Conservation (phyloP, 1,140 invertebrate genomes). For the Drosophila virilis region DNA sequence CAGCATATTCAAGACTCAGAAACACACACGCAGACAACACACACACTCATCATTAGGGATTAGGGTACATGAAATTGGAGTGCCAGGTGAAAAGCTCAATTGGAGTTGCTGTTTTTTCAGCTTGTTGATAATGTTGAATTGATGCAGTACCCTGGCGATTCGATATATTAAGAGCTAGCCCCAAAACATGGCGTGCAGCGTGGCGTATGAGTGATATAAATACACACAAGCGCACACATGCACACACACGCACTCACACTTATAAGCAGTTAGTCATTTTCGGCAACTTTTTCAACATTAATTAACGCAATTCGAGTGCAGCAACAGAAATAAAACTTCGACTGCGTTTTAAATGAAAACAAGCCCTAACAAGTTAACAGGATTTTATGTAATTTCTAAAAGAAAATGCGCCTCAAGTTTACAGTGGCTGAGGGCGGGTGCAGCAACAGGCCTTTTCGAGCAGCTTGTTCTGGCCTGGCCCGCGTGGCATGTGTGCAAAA, state of each 20-base stretch:
- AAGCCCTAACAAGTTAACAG: conserved; percentile 65
- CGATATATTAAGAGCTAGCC: conserved; percentile 53
- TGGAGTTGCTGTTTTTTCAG: conserved; percentile 1
- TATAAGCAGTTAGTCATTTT: conserved; percentile 45
- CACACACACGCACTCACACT: conserved; percentile 16
- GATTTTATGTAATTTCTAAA: conserved; percentile 62
- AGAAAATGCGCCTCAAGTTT: conserved; percentile 47
- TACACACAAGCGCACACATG: conserved; percentile 10
- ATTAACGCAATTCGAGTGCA: conserved; percentile 60
- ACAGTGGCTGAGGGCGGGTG: background rate
- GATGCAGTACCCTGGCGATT: conserved; percentile 44
- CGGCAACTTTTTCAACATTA: conserved; percentile 64
- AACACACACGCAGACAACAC: conserved; percentile 8
- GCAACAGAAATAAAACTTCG: conserved; percentile 33
- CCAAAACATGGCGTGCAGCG: conserved; percentile 34
- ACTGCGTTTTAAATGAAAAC: conserved; percentile 41
- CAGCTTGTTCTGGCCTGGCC: background rate
- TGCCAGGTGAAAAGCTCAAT: conserved; percentile 32
- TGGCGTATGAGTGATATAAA: conserved; percentile 59
- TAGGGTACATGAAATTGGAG: conserved; percentile 18
- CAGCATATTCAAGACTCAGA: conserved; percentile 7
- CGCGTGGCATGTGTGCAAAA: conserved; percentile 40
- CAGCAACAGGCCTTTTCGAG: background rate
- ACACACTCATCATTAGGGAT: conserved; percentile 12
- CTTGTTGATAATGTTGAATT: conserved; percentile 46